These are phyloP conservation scores for Madoqua kirkii DNA, from an alignment of 2,113 vertebrate species.

Conservation along the genomic window DNA sequence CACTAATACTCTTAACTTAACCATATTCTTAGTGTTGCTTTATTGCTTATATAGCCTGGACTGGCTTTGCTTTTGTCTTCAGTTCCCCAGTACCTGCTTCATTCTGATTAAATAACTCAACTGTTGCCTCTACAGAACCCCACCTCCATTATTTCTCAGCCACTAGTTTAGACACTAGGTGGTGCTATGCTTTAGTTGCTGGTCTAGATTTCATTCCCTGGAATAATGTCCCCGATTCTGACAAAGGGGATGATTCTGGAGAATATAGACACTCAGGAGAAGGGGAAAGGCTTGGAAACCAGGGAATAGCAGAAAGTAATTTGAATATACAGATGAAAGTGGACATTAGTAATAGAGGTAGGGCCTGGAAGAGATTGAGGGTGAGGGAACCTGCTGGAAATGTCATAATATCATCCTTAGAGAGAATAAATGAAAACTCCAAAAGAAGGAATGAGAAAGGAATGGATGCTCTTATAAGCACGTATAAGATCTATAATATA, in stretches of 20 bases:
- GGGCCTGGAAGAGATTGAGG: not conserved
- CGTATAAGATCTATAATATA: not conserved
- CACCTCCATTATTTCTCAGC: not conserved
- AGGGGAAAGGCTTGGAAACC: not conserved
- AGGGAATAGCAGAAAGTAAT: not conserved
- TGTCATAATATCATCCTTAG: not conserved
- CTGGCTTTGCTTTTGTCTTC: not conserved
- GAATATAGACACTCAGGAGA: not conserved
- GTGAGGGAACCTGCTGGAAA: not conserved
- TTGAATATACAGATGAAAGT: not conserved
- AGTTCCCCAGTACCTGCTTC: not conserved
- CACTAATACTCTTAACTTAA: not conserved
- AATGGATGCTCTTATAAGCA: not conserved
- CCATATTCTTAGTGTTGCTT: not conserved
- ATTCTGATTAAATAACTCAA: not conserved
- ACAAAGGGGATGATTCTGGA: constrained; percentile 17
- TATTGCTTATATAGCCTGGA: not conserved
- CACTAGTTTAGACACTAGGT: constrained; percentile 3
- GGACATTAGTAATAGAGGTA: not conserved
- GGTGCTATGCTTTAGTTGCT: constrained; percentile 5
- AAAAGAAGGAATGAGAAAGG: not conserved
- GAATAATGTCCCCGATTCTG: not conserved
- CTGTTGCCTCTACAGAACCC: not conserved
- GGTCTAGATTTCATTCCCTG: not conserved
- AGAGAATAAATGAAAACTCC: not conserved